A percentile compares a stretch with the other conserved stretches of the same genome.
Evolutionary conservation across 2,113 vertebrate species (phyloP).

Genomic region (Zingel zingel): DNA sequence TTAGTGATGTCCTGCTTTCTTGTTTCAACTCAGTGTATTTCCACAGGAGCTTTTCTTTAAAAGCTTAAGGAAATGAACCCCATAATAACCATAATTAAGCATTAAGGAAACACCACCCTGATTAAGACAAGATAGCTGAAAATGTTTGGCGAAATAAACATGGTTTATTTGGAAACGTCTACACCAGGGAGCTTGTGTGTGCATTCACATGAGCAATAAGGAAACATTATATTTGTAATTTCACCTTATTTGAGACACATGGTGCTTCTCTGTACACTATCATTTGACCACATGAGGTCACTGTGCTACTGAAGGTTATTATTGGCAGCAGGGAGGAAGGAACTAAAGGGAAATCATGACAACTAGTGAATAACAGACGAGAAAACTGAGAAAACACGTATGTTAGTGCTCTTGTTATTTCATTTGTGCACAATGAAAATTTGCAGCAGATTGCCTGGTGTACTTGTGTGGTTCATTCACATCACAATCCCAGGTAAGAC

Average conservation of each 20-base stretch:
- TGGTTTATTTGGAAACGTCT: neutral
- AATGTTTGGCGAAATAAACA: neutral
- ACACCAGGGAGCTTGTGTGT: neutral
- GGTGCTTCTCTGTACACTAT: neutral
- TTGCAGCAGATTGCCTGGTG: neutral
- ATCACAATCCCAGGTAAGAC: neutral
- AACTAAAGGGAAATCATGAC: neutral
- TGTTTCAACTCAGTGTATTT: neutral
- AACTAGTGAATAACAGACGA: neutral
- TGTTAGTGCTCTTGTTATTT: neutral
- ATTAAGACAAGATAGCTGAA: slow-evolving; percentile 27
- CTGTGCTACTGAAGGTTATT: slow-evolving; percentile 7
- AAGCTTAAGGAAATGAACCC: slow-evolving; percentile 17
- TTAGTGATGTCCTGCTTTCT: neutral
- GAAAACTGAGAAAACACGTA: neutral
- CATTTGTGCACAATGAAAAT: neutral
- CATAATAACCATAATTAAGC: slow-evolving; percentile 23
- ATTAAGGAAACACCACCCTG: slow-evolving; percentile 45
- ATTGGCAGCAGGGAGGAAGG: neutral
- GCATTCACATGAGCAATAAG: too few species aligned
- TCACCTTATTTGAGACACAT: neutral
- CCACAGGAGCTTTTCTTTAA: neutral
- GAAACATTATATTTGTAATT: neutral
- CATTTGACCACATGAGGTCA: slow-evolving; percentile 46
- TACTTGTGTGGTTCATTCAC: neutral